These are phyloP conservation scores for Drosophila multiciliata DNA, from an alignment of 2,888 invertebrate species.

Conservation along the genomic window DNA sequence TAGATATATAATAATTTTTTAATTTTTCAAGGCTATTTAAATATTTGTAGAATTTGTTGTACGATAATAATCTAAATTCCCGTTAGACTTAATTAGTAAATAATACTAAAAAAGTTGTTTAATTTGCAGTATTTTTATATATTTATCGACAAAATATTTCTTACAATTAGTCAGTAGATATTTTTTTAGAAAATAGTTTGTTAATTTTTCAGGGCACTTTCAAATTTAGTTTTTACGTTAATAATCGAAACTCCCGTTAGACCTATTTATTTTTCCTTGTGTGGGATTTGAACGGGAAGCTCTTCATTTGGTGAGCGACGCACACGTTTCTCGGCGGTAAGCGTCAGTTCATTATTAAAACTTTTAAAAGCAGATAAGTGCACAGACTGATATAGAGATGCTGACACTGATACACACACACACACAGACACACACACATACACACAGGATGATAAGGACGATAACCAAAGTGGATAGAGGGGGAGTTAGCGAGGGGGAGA, in stretches of 20 bases:
- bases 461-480: conserved; percentile 46
- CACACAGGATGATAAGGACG: conserved; percentile 38
- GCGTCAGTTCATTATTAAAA: conserved; percentile 79
- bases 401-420: conserved; percentile 63
- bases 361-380: conserved; percentile 80
- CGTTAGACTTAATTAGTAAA: not conserved
- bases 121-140: not conserved
- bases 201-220: not conserved
- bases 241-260: not conserved
- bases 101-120: not conserved
- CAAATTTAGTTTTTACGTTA: not conserved
- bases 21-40: too few species aligned
- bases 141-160: not conserved
- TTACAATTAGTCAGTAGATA: too few species aligned
- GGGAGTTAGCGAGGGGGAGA: not conserved
- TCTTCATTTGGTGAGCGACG: conserved; percentile 25
- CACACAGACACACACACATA: conserved; percentile 19
- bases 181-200: not conserved
- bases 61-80: too few species aligned
- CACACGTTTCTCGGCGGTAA: conserved; percentile 71
- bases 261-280: not conserved
- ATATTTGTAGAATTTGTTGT: too few species aligned
- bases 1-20: too few species aligned
- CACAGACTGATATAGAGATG: conserved; percentile 81
- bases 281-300: not conserved